A percentile compares a stretch with the other conserved stretches of the same genome.
Evolutionary conservation across 2,888 invertebrate genomes (phyloP).

Genomic region (Marronus borbonicus): DNA sequence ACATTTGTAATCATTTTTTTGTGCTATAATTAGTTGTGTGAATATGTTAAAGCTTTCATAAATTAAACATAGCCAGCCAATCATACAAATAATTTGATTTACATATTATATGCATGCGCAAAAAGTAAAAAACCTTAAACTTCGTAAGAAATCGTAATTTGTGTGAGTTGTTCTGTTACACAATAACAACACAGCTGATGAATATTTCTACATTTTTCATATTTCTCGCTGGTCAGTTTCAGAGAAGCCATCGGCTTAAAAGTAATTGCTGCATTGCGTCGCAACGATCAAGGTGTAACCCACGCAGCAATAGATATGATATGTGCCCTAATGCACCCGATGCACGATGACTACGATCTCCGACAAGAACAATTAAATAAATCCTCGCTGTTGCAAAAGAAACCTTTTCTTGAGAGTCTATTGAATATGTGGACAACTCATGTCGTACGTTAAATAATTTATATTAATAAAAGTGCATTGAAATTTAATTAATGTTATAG

Average conservation of each 20-base stretch:
- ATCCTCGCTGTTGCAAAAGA: constrained; percentile 92
- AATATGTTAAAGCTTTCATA: not conserved
- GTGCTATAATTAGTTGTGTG: too few relatives aligned
- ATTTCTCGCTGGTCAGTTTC: constrained; percentile 75
- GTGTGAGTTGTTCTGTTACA: too few relatives aligned
- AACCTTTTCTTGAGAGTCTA: constrained; percentile 92
- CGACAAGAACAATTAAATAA: constrained; percentile 99
- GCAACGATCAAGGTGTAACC: constrained; percentile 91
- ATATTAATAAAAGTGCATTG: not conserved
- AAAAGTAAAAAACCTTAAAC: too few relatives aligned
- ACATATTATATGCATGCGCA: too few relatives aligned
- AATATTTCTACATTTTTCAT: too few relatives aligned
- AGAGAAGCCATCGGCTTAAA: constrained; percentile 95
- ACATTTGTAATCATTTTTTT: too few relatives aligned
- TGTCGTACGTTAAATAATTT: constrained; percentile 78
- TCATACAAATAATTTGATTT: not conserved
- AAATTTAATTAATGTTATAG: constrained; percentile 70
- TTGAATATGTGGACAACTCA: constrained; percentile 96
- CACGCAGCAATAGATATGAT: constrained; percentile 98
- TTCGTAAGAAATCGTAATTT: too few relatives aligned
- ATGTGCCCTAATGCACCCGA: constrained; percentile 98
- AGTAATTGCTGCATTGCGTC: constrained; percentile 90
- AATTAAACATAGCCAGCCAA: not conserved
- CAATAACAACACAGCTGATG: too few relatives aligned
- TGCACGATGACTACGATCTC: constrained; percentile 96